Base-by-base conservation (phyloP, 1,140 invertebrate genomes). In the Zaprionus tsacasi region DNA sequence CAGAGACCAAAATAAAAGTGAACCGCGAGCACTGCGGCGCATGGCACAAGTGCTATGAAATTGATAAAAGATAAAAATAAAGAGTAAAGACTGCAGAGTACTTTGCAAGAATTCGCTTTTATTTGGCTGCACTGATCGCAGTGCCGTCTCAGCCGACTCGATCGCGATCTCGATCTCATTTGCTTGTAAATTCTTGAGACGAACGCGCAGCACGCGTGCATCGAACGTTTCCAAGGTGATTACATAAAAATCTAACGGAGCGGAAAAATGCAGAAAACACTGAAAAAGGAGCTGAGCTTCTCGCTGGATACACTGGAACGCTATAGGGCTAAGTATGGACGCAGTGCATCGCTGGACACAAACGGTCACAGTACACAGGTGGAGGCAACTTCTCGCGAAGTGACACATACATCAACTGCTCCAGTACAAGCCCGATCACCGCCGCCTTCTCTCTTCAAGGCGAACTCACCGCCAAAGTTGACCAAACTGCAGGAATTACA, bases 41-140 rank as follows among this genome's bases (percentile, higher is more conserved):
- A 75, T 71, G 66, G 79, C 79, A 60, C 70, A 73, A 73, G 57
- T 30, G 17, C 17, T 50, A 50, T 50, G 45, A 17, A 50, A 87
- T 87, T 87, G 83, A 87, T 87, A 87, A 87, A 87, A 88, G 83
- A 87, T 87, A 87, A 87, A 87, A 87, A 87, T 87, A 87, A 87
- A 87, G 83, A 87, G 45, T 11, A 50, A 7, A 12, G 45, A n/a
- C 11, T 7, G 25, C 40, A n/a, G 45, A 50, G 83, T 65, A 61
- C 48, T 40, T 66, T 56, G 48, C 66, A 74, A 78, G 71, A 74
- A 80, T 63, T 63, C 54, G 45, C 45, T 35, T 43, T 50, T 25
- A 50, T 50, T 48, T 43, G 59, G 27, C 27, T 33, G 43, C 11
- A 30, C 27, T 30, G 27, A 30, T 30, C 11, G 17, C 17, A 30